Evolutionary conservation across 2,797 vertebrate species (phyloP).

Genomic region (Urocyon cinereoargenteus): DNA sequence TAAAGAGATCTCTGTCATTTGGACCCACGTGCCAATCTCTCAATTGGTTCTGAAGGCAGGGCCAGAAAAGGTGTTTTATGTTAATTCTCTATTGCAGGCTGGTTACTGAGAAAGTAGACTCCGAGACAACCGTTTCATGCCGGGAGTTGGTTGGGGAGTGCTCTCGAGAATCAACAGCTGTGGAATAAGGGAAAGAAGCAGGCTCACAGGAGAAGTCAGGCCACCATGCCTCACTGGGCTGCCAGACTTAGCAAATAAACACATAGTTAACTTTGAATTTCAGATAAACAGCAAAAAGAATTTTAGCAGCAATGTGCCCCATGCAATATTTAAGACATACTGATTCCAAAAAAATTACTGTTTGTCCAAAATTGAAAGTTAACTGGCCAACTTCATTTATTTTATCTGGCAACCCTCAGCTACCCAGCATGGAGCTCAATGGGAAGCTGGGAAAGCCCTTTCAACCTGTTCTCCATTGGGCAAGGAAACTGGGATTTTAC

Average conservation of each 20-base stretch:
- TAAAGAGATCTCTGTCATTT: background rate
- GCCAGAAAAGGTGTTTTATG: background rate
- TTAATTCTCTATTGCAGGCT: background rate
- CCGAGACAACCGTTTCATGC: background rate
- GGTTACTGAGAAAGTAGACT: background rate
- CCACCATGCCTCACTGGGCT: background rate
- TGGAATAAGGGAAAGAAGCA: background rate
- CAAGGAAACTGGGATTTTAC: background rate
- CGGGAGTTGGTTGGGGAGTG: background rate
- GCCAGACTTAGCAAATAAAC: background rate
- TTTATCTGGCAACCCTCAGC: background rate
- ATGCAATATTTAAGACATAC: background rate
- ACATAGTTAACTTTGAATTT: background rate
- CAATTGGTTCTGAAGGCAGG: background rate
- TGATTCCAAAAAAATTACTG: background rate
- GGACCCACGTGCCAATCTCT: background rate
- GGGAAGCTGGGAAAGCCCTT: background rate
- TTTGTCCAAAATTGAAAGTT: background rate
- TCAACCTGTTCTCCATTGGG: background rate
- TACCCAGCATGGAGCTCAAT: background rate
- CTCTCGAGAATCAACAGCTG: background rate
- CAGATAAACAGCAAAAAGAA: background rate
- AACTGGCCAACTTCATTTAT: background rate
- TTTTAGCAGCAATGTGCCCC: background rate
- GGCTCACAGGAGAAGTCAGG: no score